Evolutionary conservation across 2,113 vertebrate species (phyloP).

Genomic region (Aptenodytes forsteri): DNA sequence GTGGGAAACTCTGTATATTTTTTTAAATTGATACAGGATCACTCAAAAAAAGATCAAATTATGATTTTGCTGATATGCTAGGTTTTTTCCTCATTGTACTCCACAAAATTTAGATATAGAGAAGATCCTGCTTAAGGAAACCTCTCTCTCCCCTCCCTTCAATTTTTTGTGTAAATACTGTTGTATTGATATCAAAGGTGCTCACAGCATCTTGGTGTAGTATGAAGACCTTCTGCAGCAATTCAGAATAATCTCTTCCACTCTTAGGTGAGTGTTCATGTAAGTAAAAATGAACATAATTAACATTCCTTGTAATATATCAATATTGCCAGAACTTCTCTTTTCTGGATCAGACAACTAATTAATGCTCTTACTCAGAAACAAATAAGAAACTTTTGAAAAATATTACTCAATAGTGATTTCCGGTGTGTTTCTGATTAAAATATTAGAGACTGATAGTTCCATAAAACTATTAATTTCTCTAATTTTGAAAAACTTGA

Average conservation of each 20-base stretch:
- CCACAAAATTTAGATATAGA: background rate
- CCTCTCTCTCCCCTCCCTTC: accelerated
- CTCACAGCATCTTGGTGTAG: background rate
- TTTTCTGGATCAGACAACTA: background rate
- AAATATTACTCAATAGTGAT: background rate
- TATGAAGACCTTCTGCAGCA: background rate
- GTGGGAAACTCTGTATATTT: background rate
- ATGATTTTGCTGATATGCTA: background rate
- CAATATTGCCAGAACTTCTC: background rate
- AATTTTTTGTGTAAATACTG: background rate
- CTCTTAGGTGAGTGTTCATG: background rate
- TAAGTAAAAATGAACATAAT: background rate
- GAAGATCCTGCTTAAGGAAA: background rate
- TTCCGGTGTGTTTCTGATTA: background rate
- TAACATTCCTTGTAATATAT: background rate
- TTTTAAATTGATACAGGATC: background rate
- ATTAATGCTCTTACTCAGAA: background rate
- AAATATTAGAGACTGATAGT: background rate
- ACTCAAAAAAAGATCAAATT: background rate
- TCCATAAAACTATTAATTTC: background rate
- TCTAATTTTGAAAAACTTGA: background rate
- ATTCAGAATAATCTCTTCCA: background rate
- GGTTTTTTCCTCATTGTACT: background rate
- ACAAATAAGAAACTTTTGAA: background rate
- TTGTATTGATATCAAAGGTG: background rate